phyloP scores from a whole-genome alignment of 2,888 invertebrate genomes.

The Pegoplata infirma region DNA sequence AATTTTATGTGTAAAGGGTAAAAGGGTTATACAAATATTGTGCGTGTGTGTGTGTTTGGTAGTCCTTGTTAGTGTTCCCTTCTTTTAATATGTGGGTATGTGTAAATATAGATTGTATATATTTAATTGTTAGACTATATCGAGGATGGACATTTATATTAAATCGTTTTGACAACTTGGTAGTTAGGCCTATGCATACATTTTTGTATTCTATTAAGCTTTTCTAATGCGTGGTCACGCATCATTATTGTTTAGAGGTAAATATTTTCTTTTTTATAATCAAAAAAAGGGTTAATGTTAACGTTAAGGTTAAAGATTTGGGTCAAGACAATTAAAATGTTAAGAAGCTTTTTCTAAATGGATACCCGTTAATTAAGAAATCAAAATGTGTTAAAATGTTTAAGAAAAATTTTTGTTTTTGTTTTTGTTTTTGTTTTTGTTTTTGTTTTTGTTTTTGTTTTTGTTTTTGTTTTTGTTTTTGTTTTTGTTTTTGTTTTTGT shows the following conservation, averaged over 20 bases:
- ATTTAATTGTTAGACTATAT: constrained; percentile 21
- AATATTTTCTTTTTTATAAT: constrained; percentile 57
- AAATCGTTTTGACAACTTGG: constrained; percentile 68
- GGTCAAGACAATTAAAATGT: constrained; percentile 49
- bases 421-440: no score
- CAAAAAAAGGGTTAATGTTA: constrained; percentile 49
- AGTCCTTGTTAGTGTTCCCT: constrained; percentile 61
- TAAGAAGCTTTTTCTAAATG: neutral
- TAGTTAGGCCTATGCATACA: constrained; percentile 5
- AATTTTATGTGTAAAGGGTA: constrained; percentile 35
- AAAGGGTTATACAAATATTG: constrained; percentile 66
- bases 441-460: no score
- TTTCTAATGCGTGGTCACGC: constrained; percentile 74
- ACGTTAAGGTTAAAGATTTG: constrained; percentile 42
- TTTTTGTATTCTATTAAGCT: constrained; percentile 11
- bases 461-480: no score
- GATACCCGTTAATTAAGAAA: constrained; percentile 18
- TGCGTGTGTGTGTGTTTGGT: constrained; percentile 57
- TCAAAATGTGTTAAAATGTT: no score
- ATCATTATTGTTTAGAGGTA: constrained; percentile 69
- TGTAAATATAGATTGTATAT: constrained; percentile 49
- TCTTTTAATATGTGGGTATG: constrained; percentile 26
- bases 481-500: no score
- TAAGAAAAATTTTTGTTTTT: no score
- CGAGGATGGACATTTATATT: constrained; percentile 35